Percentiles rank a stretch among this genome's conserved stretches.
These are phyloP conservation scores for Mythimna impura DNA, from an alignment of 2,888 invertebrate species.

Conservation along the genomic window DNA sequence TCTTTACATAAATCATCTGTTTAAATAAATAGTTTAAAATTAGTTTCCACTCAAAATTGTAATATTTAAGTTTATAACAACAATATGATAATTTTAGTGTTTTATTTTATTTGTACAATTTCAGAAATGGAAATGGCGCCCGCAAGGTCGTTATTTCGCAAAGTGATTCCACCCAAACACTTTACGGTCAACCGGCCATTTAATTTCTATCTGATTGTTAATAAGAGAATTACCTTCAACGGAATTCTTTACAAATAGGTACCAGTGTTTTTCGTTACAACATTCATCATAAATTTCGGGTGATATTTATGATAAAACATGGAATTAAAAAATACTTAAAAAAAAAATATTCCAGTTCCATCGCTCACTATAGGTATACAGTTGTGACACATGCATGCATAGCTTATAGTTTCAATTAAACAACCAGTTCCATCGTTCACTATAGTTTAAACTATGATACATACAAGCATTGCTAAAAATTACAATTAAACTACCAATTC, in stretches of 20 bases:
- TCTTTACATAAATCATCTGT: background rate
- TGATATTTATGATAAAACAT: background rate
- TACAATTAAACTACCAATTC: background rate
- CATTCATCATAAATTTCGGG: background rate
- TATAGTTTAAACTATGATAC: background rate
- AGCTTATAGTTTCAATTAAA: background rate
- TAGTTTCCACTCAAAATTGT: background rate
- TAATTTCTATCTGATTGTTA: background rate
- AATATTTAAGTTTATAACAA: background rate
- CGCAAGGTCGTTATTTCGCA: background rate
- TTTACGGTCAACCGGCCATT: background rate
- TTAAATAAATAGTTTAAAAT: background rate
- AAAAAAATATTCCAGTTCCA: no score
- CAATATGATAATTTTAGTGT: background rate
- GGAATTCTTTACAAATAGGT: background rate
- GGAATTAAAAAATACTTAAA: background rate
- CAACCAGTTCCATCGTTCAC: background rate
- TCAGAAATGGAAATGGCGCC: background rate
- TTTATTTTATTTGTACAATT: background rate
- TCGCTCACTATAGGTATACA: background rate
- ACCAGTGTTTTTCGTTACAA: background rate
- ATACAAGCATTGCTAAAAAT: background rate
- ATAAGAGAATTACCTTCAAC: background rate
- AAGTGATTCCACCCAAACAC: background rate
- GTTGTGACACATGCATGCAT: background rate